Evolutionary conservation across 2,888 invertebrate genomes (phyloP).

Genomic region (Ophioninae sp.): DNA sequence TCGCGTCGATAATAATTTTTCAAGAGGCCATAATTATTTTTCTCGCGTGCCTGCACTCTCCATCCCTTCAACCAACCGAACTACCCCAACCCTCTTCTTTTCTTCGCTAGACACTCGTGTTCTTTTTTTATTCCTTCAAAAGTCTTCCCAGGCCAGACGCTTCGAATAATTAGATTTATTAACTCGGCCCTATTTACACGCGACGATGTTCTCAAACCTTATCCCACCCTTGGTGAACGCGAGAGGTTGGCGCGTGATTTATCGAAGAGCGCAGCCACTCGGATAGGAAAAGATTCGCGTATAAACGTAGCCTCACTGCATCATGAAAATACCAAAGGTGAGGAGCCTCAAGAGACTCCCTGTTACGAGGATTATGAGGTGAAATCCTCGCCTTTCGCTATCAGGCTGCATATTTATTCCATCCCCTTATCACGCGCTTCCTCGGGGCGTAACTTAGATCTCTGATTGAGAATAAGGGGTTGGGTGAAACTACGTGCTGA

Average conservation of each 20-base stretch:
- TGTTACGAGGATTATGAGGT: slow-evolving; percentile 73
- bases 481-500: background rate
- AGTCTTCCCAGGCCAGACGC: slow-evolving; percentile 52
- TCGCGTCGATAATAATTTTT: slow-evolving; percentile 66
- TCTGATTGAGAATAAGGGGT: background rate
- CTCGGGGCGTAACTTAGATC: background rate
- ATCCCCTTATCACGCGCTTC: background rate
- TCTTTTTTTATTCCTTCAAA: slow-evolving; percentile 29
- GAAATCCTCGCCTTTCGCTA: slow-evolving; percentile 59
- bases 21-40: slow-evolving; percentile 70
- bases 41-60: slow-evolving; percentile 57
- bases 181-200: slow-evolving; percentile 75
- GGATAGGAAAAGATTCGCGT: background rate
- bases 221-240: slow-evolving; percentile 22
- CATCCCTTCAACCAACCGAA: slow-evolving; percentile 1
- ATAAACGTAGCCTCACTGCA: slow-evolving; percentile 1
- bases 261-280: slow-evolving; percentile 68
- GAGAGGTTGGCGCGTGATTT: slow-evolving; percentile 70
- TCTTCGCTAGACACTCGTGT: slow-evolving; percentile 28
- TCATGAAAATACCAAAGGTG: slow-evolving; percentile 5
- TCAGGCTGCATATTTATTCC: background rate
- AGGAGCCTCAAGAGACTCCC: slow-evolving; percentile 64
- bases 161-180: slow-evolving; percentile 75
- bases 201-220: slow-evolving; percentile 47
- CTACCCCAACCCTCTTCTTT: slow-evolving; percentile 36